Evolutionary conservation across 2,888 invertebrate species (phyloP), one percentile per base, ranked within the genome.

Genomic region (Metellina segmentata): DNA sequence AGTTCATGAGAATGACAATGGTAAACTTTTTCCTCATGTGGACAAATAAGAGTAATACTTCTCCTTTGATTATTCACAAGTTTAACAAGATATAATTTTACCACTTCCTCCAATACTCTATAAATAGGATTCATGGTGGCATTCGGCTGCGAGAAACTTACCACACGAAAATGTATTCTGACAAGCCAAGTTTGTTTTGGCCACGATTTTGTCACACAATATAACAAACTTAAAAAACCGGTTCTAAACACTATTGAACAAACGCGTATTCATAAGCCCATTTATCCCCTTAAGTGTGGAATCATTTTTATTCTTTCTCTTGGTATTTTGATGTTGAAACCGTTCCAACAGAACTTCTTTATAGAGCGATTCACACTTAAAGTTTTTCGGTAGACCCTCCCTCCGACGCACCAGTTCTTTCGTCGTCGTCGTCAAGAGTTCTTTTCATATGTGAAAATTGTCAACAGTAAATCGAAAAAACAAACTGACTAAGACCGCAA

Each of bases 381-480:
- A 16, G 61, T 16, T 19, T 34, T 61, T 61, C 48, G 79, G 61
- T 20, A 49, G 52, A 20, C 19, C 34, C 34, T 34, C 34, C 34
- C 11, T 53, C 79, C 11, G 74, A 49, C 13, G 49, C n/a, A n/a
- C 11, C 49, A 51, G 48, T 77, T 77, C 51, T 77, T 81, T 81
- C 69, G n/a, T 16, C 70, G 49, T n/a, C 70, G 49, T n/a, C 13
- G 49, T 69, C 70, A 81, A 81, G 48, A 75, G 69, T 69, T 70
- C 77, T 70, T 34, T 85, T 69, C 70, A 79, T 61, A 11, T 13
- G 71, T 20, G 71, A 16, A 52, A 70, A 86, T 79, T 86, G 79
- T 79, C 86, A 49, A 85, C 85, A 85, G 85, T 77, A 85, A 75
- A 78, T 86, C 86, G 61, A 77, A 85, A 85, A 77, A 85, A n/a